phyloP scores from a whole-genome alignment of 2,797 vertebrate species.

The Micropoecilia bifurca region DNA sequence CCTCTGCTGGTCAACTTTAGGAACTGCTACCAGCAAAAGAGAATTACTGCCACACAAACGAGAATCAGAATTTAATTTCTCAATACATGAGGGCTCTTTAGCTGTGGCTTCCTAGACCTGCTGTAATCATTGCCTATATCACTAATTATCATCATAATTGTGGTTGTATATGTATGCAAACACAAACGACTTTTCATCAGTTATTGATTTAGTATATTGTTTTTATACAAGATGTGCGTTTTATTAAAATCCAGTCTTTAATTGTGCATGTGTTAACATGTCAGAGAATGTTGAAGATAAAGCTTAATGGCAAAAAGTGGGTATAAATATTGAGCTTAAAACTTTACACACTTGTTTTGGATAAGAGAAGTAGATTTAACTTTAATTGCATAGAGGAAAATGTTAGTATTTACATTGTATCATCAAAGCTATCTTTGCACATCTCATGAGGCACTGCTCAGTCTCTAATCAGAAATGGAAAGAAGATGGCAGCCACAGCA shows the following conservation, averaged over 20 bases:
- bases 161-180: neutral
- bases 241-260: neutral
- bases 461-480: neutral
- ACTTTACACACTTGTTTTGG: neutral
- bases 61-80: neutral
- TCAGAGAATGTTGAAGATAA: neutral
- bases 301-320: neutral
- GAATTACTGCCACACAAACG: neutral
- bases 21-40: slow-evolving; percentile 15
- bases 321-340: neutral
- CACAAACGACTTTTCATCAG: too few relatives aligned
- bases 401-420: neutral
- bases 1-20: slow-evolving; percentile 62
- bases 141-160: neutral
- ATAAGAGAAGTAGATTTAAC: neutral
- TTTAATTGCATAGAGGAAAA: neutral
- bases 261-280: neutral
- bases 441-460: neutral
- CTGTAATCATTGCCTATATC: neutral
- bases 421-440: neutral
- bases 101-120: neutral
- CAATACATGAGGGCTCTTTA: neutral
- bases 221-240: neutral
- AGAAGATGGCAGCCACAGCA: neutral
- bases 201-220: neutral